Percentiles rank a stretch among this genome's conserved stretches.
phyloP scores from a whole-genome alignment of 2,797 vertebrate genomes.

The Neopelma chrysocephalum region DNA sequence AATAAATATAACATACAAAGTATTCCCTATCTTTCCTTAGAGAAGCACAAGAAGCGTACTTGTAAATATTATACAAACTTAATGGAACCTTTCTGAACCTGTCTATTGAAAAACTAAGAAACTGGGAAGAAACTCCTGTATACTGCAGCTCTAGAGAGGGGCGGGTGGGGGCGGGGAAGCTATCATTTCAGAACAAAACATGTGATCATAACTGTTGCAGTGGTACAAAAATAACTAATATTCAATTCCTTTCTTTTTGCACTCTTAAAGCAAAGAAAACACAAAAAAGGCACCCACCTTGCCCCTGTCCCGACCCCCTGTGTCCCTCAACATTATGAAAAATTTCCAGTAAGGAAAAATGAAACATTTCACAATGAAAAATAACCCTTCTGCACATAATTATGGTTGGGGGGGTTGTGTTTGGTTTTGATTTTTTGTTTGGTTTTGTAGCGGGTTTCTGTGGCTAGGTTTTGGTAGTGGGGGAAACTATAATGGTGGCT shows the following conservation, averaged over 20 bases:
- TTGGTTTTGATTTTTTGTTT: neutral
- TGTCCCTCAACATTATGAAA: neutral
- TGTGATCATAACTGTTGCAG: neutral
- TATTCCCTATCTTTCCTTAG: neutral
- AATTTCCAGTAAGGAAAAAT: neutral
- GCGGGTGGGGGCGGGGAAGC: neutral
- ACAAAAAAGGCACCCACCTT: neutral
- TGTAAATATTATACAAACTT: neutral
- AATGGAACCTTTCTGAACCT: neutral
- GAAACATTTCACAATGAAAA: neutral
- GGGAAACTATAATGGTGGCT: too few species aligned
- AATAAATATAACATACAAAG: neutral
- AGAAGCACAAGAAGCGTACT: neutral
- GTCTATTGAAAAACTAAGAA: neutral
- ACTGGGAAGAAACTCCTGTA: neutral
- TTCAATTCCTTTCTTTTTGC: neutral
- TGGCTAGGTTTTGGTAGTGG: too few species aligned
- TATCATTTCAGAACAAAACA: neutral
- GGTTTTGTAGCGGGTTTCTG: too few species aligned
- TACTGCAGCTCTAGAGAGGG: neutral
- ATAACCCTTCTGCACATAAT: neutral
- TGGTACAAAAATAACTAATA: neutral
- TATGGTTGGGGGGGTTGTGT: rapidly evolving
- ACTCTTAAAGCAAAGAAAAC: neutral
- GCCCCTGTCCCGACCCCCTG: rapidly evolving